These are phyloP conservation scores for Thaumetopoea pityocampa DNA, from an alignment of 1,140 invertebrate genomes.

Conservation along the genomic window DNA sequence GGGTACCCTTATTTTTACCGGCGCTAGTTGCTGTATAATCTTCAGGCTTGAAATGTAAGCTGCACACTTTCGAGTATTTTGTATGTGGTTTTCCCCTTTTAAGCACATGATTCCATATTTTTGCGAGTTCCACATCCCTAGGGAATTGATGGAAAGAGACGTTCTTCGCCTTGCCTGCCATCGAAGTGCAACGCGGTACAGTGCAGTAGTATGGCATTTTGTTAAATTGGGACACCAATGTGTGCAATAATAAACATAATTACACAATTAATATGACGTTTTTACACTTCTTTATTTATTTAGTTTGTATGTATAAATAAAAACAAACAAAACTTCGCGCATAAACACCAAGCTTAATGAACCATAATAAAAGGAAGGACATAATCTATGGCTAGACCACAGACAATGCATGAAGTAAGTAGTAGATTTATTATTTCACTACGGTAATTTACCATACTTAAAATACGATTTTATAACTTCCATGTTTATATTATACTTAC, in stretches of 20 bases:
- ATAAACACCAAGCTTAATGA: slow-evolving; percentile 52
- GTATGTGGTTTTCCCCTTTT: slow-evolving; percentile 69
- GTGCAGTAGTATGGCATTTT: slow-evolving; percentile 72
- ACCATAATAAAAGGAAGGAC: not conserved
- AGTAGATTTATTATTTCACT: too few species aligned
- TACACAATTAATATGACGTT: slow-evolving; percentile 20
- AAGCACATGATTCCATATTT: slow-evolving; percentile 62
- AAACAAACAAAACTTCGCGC: slow-evolving; percentile 58
- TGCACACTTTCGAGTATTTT: slow-evolving; percentile 73
- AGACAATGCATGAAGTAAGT: not conserved
- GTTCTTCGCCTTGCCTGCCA: slow-evolving; percentile 70
- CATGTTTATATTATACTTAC: too few species aligned
- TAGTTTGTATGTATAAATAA: slow-evolving; percentile 30
- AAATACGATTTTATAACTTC: too few species aligned
- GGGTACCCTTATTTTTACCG: slow-evolving; percentile 66
- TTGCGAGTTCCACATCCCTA: slow-evolving; percentile 57
- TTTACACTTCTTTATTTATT: too few species aligned
- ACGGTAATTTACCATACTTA: too few species aligned
- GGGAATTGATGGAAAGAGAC: slow-evolving; percentile 72
- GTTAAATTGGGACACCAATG: slow-evolving; percentile 11
- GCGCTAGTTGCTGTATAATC: slow-evolving; percentile 68
- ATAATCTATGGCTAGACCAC: not conserved
- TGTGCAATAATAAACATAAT: slow-evolving; percentile 34
- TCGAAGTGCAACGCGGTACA: slow-evolving; percentile 68
- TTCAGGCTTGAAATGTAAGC: slow-evolving; percentile 63